Percentiles rank a stretch among this genome's conserved stretches.
Evolutionary conservation across 2,888 invertebrate species (phyloP).

Genomic region (Stenolophus ochropezus): DNA sequence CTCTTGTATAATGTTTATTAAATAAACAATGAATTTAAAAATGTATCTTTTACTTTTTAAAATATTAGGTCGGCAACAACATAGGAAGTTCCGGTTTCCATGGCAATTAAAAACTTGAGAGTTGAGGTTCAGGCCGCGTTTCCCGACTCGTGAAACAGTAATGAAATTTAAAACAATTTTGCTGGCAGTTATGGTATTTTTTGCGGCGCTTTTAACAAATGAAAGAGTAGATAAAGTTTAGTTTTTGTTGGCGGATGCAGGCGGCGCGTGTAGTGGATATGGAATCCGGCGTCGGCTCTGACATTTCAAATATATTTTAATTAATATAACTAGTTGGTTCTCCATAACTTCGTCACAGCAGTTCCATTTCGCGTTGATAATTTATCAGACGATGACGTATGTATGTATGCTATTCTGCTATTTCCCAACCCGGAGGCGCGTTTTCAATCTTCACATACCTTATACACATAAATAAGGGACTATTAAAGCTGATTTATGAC

Average conservation of each 20-base stretch:
- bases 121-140: not conserved
- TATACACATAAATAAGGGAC: not conserved
- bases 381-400: slow-evolving; percentile 43
- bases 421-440: not conserved
- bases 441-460: not conserved
- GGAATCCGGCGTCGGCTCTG: not conserved
- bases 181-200: not conserved
- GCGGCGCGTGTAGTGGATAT: not conserved
- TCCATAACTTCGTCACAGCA: slow-evolving; percentile 14
- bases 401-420: slow-evolving; percentile 8
- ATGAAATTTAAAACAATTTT: slow-evolving; percentile 24
- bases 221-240: slow-evolving; percentile 9
- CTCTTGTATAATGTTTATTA: no score
- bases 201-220: slow-evolving; percentile 7
- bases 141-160: not conserved
- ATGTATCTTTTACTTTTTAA: no score
- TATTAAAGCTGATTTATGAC: no score
- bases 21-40: no score
- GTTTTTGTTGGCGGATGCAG: not conserved
- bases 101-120: not conserved
- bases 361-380: slow-evolving; percentile 31
- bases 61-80: not conserved
- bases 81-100: not conserved
- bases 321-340: slow-evolving; percentile 35
- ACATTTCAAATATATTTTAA: slow-evolving; percentile 35